Conservation (phyloP, 1,140 invertebrate species). For the Limonius californicus region DNA sequence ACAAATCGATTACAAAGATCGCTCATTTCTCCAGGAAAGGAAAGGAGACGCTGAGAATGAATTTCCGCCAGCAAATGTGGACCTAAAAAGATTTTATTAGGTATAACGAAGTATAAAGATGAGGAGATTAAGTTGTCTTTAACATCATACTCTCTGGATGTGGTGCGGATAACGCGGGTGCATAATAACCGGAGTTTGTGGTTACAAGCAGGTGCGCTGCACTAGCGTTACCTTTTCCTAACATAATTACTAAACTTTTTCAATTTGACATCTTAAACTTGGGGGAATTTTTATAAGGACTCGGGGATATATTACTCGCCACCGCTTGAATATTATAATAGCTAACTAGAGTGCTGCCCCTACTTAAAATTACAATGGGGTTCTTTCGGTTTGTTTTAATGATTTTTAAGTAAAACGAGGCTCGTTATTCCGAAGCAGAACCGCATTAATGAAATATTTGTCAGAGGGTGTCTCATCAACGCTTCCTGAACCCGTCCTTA, state of each 20-base stretch:
- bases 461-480: too few relatives aligned
- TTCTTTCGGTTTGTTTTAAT: too few relatives aligned
- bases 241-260: constrained; percentile 11
- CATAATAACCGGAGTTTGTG: constrained; percentile 4
- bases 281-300: neutral
- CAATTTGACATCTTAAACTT: constrained; percentile 5
- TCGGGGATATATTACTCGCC: neutral
- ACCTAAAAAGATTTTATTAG: neutral
- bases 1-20: too few relatives aligned
- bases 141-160: neutral
- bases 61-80: too few relatives aligned
- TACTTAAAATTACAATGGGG: too few relatives aligned
- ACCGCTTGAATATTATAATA: constrained; percentile 9
- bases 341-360: neutral
- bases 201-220: constrained; percentile 5
- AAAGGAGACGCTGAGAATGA: too few relatives aligned
- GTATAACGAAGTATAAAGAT: constrained; percentile 7
- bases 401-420: too few relatives aligned
- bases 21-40: too few relatives aligned
- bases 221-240: constrained; percentile 2
- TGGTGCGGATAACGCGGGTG: neutral
- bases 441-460: too few relatives aligned
- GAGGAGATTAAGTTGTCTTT: constrained; percentile 8
- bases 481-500: too few relatives aligned
- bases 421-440: too few relatives aligned